phyloP scores from a whole-genome alignment of 2,113 vertebrate species.

The Gymnocephalus cernua region DNA sequence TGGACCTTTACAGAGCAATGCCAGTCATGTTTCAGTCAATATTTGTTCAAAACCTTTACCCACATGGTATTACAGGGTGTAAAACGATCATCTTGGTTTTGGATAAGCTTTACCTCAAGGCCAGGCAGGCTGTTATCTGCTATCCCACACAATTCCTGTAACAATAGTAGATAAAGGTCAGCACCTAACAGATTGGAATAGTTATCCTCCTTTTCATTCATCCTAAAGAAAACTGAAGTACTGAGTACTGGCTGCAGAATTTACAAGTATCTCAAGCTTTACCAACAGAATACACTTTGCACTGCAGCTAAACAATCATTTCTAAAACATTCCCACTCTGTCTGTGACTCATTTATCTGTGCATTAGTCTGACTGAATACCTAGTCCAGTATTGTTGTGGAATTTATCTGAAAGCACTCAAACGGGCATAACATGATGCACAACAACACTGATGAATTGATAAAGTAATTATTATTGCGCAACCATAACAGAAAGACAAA shows the following conservation, averaged over 20 bases:
- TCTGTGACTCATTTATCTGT: slow-evolving; percentile 47
- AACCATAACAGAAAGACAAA: too few species aligned
- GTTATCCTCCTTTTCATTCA: slow-evolving; percentile 22
- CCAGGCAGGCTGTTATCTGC: slow-evolving; percentile 1
- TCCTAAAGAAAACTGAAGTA: background rate
- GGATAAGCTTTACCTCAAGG: slow-evolving; percentile 11
- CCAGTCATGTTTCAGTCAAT: background rate
- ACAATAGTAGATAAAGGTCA: slow-evolving; percentile 18
- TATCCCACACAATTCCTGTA: slow-evolving; percentile 6
- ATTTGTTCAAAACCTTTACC: slow-evolving; percentile 5
- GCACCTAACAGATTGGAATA: background rate
- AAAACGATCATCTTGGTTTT: slow-evolving; percentile 18
- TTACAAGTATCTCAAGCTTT: slow-evolving; percentile 19
- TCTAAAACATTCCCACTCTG: slow-evolving; percentile 10
- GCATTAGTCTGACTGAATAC: slow-evolving; percentile 56
- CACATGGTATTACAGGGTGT: background rate
- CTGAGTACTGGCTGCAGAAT: background rate
- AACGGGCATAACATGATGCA: too few species aligned
- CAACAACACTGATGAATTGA: too few species aligned
- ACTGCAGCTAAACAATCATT: slow-evolving; percentile 32
- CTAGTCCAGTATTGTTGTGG: slow-evolving; percentile 11
- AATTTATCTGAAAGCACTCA: too few species aligned
- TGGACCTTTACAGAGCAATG: background rate
- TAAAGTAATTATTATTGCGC: too few species aligned
- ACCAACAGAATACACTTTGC: slow-evolving; percentile 27